Conservation (phyloP, 2,797 vertebrate species). For the Varecia variegata region DNA sequence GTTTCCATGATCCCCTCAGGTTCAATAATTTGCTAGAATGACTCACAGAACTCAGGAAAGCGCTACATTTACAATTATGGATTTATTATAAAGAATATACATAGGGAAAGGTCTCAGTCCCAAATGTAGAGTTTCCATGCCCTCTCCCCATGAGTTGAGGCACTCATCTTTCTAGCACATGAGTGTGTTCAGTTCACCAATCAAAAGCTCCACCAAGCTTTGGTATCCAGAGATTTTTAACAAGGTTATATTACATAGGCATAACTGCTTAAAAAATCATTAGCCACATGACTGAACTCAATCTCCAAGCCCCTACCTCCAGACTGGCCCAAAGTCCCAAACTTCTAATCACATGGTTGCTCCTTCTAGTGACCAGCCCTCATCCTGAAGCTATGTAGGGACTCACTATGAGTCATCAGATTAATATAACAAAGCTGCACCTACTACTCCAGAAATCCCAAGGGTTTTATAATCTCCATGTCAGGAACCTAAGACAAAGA, state of each 20-base stretch:
- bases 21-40: background rate
- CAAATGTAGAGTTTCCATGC: background rate
- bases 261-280: background rate
- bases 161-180: background rate
- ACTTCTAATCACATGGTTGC: background rate
- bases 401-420: background rate
- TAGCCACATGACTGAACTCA: background rate
- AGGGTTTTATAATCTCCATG: background rate
- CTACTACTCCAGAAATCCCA: background rate
- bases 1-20: background rate
- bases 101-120: background rate
- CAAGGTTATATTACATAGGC: background rate
- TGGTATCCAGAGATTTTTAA: background rate
- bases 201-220: background rate
- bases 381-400: background rate
- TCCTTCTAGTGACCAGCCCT: background rate
- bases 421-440: background rate
- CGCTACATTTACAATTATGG: background rate
- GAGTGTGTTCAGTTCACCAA: background rate
- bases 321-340: background rate
- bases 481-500: background rate
- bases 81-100: background rate
- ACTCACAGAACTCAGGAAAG: background rate
- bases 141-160: background rate
- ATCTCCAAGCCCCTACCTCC: background rate